phyloP scores from a whole-genome alignment of 1,140 invertebrate species.

The Apocrypta bakeri region DNA sequence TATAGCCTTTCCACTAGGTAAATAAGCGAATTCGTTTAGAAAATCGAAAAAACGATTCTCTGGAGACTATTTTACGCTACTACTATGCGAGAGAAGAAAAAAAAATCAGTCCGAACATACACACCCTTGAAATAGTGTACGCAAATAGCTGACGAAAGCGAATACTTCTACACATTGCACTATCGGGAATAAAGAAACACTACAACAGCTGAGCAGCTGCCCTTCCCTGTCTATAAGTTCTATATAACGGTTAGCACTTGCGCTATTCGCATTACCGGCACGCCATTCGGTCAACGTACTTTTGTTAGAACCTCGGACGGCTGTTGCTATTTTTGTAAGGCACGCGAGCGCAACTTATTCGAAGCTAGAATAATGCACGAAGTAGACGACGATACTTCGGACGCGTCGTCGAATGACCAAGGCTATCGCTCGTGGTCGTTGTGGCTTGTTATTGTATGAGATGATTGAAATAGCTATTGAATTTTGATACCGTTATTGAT shows the following conservation, averaged over 20 bases:
- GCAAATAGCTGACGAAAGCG: background rate
- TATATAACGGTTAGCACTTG: conserved; percentile 14
- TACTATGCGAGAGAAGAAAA: background rate
- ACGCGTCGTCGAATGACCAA: background rate
- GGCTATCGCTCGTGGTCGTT: too few relatives aligned
- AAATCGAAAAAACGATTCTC: too few relatives aligned
- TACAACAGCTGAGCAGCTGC: background rate
- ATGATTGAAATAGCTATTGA: background rate
- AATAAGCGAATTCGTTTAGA: too few relatives aligned
- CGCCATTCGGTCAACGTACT: conserved; percentile 43
- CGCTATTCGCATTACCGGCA: conserved; percentile 18
- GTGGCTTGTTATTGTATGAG: background rate
- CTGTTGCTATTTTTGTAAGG: background rate
- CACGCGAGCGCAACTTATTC: background rate
- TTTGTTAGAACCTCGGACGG: conserved; percentile 3
- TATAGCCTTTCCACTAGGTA: background rate
- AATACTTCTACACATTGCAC: background rate
- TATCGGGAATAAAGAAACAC: background rate
- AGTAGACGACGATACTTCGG: background rate
- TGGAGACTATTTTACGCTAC: too few relatives aligned
- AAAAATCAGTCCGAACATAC: background rate
- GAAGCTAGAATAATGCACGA: background rate
- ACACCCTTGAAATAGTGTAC: background rate
- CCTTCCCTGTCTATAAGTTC: background rate
- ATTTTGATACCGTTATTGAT: background rate